A percentile compares a stretch with the other conserved stretches of the same genome.
Conservation (phyloP, 1,140 invertebrate genomes). For the Brachionus rubens region DNA sequence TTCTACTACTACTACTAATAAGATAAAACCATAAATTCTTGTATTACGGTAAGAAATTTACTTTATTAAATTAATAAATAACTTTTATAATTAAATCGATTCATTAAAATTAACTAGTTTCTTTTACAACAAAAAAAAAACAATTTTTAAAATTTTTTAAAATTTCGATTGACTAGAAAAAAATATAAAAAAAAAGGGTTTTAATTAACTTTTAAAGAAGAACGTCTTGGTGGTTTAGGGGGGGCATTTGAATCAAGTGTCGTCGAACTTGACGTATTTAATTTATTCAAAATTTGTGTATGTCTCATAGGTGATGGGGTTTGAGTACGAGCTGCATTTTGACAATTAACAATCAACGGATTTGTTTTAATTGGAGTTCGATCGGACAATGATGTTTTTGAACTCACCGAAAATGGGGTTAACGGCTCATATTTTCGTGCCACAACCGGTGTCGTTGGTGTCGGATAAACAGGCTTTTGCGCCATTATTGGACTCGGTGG, state of each 20-base stretch:
- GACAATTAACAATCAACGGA: neutral
- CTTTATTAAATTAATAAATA: no score
- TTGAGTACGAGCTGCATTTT: neutral
- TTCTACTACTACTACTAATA: no score
- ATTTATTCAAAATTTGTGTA: neutral
- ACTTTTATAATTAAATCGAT: no score
- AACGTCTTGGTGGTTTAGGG: conserved; percentile 24
- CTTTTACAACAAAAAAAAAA: no score
- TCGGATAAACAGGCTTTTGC: neutral
- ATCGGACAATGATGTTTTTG: neutral
- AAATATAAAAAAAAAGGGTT: neutral
- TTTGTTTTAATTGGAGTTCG: conserved; percentile 1
- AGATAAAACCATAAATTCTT: no score
- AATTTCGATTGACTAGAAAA: neutral
- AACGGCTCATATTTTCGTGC: neutral
- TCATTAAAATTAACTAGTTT: no score
- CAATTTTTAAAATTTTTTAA: no score
- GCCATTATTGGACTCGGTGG: conserved; percentile 5
- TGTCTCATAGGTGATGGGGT: conserved; percentile 17
- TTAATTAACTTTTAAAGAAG: conserved; percentile 39
- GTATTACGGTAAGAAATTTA: no score
- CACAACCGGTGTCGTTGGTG: neutral
- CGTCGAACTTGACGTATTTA: neutral
- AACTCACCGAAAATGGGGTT: conserved; percentile 7
- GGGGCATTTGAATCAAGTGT: conserved; percentile 14